Conservation (phyloP, 2,797 vertebrate species). For the Sarcophilus harrisii region DNA sequence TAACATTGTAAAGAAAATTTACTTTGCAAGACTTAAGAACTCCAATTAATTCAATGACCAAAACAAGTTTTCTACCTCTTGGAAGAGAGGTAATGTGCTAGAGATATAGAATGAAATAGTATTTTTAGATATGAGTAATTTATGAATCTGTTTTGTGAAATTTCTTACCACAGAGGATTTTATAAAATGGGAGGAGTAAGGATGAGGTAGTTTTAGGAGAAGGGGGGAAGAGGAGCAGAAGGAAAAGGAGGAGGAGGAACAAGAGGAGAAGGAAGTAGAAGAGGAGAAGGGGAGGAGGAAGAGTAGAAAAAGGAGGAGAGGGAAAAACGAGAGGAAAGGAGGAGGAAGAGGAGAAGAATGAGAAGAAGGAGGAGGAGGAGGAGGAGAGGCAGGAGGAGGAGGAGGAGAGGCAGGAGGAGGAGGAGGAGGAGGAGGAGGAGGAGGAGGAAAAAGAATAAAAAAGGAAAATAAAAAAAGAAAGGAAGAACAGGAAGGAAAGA, state of each 20-base stretch:
- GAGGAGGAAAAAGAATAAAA: neutral
- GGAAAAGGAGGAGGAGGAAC: too few species aligned
- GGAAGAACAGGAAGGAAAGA: too few species aligned
- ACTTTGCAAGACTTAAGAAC: neutral
- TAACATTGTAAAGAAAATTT: neutral
- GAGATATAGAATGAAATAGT: neutral
- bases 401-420: too few species aligned
- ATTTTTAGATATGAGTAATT: neutral
- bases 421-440: rapidly evolving
- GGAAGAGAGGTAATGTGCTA: neutral
- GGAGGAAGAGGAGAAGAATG: rapidly evolving
- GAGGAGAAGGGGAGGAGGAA: too few species aligned
- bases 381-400: too few species aligned
- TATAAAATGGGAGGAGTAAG: neutral
- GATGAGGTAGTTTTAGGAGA: too few species aligned
- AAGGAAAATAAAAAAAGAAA: too few species aligned
- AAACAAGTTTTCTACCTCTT: neutral
- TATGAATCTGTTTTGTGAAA: neutral
- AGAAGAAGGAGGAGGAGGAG: rapidly evolving
- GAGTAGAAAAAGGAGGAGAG: too few species aligned
- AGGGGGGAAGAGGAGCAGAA: too few species aligned
- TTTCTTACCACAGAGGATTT: too few species aligned
- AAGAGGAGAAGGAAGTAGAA: too few species aligned
- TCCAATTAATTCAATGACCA: neutral
- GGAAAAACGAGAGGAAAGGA: too few species aligned